Evolutionary conservation across 2,888 invertebrate genomes (phyloP).

Genomic region (Marasmarcha lunaedactyla): DNA sequence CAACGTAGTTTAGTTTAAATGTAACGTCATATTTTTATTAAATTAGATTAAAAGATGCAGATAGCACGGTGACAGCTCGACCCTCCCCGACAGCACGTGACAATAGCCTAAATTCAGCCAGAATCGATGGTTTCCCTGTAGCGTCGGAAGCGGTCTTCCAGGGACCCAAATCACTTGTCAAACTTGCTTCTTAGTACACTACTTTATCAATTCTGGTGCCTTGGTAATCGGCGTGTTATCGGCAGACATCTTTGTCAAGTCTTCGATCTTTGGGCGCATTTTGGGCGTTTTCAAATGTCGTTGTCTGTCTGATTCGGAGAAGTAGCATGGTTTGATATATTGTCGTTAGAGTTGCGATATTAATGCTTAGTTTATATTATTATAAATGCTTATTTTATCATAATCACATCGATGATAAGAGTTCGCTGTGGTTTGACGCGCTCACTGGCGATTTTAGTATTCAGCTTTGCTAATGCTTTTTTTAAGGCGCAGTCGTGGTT

Average conservation of each 20-base stretch:
- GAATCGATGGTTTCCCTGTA: constrained; percentile 9
- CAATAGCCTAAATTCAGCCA: not conserved
- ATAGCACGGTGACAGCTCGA: not conserved
- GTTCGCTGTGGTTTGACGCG: no score
- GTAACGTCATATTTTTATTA: not conserved
- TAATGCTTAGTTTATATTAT: no score
- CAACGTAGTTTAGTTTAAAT: no score
- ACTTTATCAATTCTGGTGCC: constrained; percentile 8
- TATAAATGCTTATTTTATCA: no score
- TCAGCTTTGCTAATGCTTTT: no score
- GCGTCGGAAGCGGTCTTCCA: constrained; percentile 32
- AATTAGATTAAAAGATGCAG: not conserved
- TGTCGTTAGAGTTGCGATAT: no score
- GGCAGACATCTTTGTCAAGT: constrained; percentile 45
- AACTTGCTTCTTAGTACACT: constrained; percentile 18
- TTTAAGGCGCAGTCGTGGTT: no score
- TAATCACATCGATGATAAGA: no score
- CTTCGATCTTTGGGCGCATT: constrained; percentile 44
- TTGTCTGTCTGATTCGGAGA: constrained; percentile 26
- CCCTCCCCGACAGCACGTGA: not conserved
- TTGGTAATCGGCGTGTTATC: not conserved
- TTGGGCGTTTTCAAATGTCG: constrained; percentile 17
- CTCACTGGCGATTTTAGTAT: no score
- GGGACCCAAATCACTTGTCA: constrained; percentile 66
- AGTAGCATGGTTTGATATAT: no score